These are phyloP conservation scores for Sminthurinus aureus DNA, from an alignment of 2,888 invertebrate species.

Conservation along the genomic window DNA sequence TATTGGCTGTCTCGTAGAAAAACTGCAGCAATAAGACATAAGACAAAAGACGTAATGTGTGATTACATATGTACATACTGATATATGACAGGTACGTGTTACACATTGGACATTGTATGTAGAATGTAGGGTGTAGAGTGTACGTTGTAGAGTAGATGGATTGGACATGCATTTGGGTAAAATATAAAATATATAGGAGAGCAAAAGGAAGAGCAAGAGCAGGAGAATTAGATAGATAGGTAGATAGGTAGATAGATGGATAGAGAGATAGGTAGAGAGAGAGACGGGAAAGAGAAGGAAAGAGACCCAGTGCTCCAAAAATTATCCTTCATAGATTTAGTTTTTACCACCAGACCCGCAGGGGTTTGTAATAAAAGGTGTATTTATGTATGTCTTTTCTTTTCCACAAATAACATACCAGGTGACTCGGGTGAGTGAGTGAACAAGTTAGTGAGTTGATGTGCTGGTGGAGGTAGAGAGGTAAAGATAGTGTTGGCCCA, in stretches of 20 bases:
- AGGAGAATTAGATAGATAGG: neutral
- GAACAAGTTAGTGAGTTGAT: no score
- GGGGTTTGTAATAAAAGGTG: constrained; percentile 36
- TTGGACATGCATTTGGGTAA: neutral
- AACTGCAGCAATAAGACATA: no score
- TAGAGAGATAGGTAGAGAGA: neutral
- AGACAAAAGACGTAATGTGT: no score
- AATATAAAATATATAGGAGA: neutral
- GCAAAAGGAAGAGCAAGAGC: neutral
- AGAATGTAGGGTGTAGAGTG: no score
- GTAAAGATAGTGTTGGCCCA: no score
- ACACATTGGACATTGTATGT: no score
- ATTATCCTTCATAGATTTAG: constrained; percentile 34
- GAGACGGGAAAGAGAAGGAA: constrained; percentile 5
- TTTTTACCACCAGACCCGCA: constrained; percentile 31
- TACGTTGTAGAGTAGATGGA: no score
- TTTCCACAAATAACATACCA: constrained; percentile 32
- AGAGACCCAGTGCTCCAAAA: constrained; percentile 32
- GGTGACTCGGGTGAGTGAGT: constrained; percentile 6
- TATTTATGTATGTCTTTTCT: constrained; percentile 22
- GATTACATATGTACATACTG: no score
- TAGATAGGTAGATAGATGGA: neutral
- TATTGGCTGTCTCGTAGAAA: no score
- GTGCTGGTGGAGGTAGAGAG: no score
- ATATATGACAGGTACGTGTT: no score